Evolutionary conservation across 2,888 invertebrate species (phyloP), one percentile per base, ranked within the genome.

Genomic region (Teinopalpus imperialis): DNA sequence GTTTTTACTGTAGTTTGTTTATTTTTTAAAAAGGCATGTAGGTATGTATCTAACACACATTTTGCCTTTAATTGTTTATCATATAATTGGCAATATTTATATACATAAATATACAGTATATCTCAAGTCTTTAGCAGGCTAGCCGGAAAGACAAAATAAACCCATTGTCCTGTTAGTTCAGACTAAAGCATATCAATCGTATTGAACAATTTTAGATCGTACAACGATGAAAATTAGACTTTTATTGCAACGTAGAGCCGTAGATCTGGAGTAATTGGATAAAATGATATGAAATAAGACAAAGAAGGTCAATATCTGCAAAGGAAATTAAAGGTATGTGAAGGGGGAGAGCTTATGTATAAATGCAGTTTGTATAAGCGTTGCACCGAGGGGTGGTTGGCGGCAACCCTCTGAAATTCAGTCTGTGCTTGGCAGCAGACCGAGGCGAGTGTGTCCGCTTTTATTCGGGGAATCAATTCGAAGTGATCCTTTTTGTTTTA

Each of bases 381-480:
- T 24, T 46, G 46, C 46, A 46, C 12, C 35, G 34, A 20, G 46
- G 41, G 46, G 46, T 43, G 43, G 35, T 16, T 12, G 29, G 27
- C 23, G 18, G 18, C 34, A 40, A 40, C 46, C 46, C 46, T 41
- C 35, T 41, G 46, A 41, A 41, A 30, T 46, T 46, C 46, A 46
- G 46, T 46, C 35, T 27, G 2, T 8, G 16, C 46, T 23, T 29
- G 35, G 24, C 12, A 12, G 41, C 34, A 35, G 21, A 2, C 24
- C 10, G 29, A 12, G 29, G 16, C 13, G 27, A 14, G 2, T 23
- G 46, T 29, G 40, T 40, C 23, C 16, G 13, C 7, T 2, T 6
- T 1, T 21, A n/a, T 10, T 12, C 14, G 6, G 7, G n/a, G 7
- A 20, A 21, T 16, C 13, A 4, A 12, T 12, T 21, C 29, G 43